Conservation (phyloP, 2,797 vertebrate genomes). For the Notoglanidium macrostoma region DNA sequence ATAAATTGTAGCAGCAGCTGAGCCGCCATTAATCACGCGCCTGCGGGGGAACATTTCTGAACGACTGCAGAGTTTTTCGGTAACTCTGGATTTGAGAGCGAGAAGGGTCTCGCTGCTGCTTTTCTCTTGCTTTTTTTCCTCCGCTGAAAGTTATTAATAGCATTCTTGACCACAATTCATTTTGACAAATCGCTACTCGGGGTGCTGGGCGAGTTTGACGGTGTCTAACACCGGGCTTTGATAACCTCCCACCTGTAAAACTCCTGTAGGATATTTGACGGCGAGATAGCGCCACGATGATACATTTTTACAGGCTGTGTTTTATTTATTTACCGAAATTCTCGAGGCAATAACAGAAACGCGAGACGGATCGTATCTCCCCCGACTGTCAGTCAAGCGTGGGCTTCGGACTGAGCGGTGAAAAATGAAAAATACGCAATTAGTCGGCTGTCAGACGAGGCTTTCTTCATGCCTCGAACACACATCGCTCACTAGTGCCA, state of each 20-base stretch:
- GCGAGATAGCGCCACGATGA: conserved; percentile 77
- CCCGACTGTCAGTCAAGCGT: conserved; percentile 65
- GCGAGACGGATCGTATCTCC: conserved; percentile 65
- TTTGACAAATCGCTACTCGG: conserved; percentile 79
- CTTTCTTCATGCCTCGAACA: conserved; percentile 26
- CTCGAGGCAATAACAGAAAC: conserved; percentile 67
- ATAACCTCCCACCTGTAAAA: conserved; percentile 79
- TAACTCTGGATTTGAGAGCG: conserved; percentile 53
- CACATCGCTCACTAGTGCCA: conserved; percentile 36
- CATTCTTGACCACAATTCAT: conserved; percentile 79
- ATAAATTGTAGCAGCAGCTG: conserved; percentile 87
- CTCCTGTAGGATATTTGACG: conserved; percentile 77
- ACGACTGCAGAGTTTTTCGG: conserved; percentile 68
- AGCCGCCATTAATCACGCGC: conserved; percentile 84
- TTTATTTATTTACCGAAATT: conserved; percentile 61
- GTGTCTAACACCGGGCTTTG: conserved; percentile 74
- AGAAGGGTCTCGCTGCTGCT: conserved; percentile 19
- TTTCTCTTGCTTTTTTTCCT: conserved; percentile 30
- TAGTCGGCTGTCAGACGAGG: conserved; percentile 66
- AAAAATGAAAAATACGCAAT: conserved; percentile 66
- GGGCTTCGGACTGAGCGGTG: conserved; percentile 23
- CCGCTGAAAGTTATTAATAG: conserved; percentile 73
- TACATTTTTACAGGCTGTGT: conserved; percentile 55
- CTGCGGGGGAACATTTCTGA: conserved; percentile 68
- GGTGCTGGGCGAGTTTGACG: conserved; percentile 76